Conservation (phyloP, 2,113 vertebrate species). For the Chaenogobius annularis region DNA sequence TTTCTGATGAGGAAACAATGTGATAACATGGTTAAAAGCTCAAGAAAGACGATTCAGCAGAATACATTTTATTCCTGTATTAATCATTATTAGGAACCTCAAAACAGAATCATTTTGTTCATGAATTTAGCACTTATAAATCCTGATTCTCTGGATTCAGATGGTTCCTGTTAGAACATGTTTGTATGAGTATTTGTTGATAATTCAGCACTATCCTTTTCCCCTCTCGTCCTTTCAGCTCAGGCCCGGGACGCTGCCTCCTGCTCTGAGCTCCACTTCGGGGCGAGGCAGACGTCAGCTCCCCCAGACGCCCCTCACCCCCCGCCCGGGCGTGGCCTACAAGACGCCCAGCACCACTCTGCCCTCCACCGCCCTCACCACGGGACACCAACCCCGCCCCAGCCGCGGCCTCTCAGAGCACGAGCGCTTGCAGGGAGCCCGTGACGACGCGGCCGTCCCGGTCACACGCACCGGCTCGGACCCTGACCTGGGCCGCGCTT, state of each 20-base stretch:
- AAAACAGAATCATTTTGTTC: background rate
- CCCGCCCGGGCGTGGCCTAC: conserved; percentile 92
- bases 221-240: conserved; percentile 55
- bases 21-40: no score
- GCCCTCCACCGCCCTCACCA: conserved; percentile 71
- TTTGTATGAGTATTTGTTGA: no score
- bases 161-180: no score
- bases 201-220: no score
- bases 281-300: conserved; percentile 91
- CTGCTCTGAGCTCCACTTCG: conserved; percentile 82
- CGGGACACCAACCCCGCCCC: conserved; percentile 83
- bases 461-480: conserved; percentile 87
- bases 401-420: conserved; percentile 91
- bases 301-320: conserved; percentile 94
- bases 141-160: no score
- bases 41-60: no score
- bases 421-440: conserved; percentile 79
- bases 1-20: no score
- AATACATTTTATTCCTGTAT: no score
- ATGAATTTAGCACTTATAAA: no score
- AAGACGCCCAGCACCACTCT: conserved; percentile 87
- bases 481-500: conserved; percentile 84
- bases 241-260: conserved; percentile 81
- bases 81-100: no score
- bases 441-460: conserved; percentile 67